Conservation (phyloP, 2,113 vertebrate genomes). For the Amphilophus citrinellus region DNA sequence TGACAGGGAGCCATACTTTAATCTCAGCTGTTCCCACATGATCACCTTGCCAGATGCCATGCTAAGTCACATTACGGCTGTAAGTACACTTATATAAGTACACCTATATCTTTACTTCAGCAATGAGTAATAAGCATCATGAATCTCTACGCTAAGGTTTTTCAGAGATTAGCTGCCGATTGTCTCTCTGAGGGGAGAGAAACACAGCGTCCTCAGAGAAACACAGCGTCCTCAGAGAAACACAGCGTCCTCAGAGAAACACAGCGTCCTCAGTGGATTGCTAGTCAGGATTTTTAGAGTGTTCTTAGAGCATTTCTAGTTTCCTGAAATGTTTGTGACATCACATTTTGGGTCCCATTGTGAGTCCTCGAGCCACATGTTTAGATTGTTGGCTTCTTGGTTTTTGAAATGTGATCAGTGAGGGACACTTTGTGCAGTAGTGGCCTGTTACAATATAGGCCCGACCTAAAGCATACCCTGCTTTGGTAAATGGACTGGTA, state of each 20-base stretch:
- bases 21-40: too few relatives aligned
- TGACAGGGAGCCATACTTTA: too few relatives aligned
- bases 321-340: background rate
- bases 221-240: background rate
- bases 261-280: background rate
- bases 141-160: background rate
- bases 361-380: too few relatives aligned
- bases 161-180: background rate
- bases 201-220: accelerated
- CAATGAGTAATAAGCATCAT: accelerated
- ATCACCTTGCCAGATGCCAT: background rate
- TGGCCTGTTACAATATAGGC: background rate
- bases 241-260: background rate
- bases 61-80: background rate
- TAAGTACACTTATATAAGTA: background rate
- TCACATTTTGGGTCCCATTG: too few relatives aligned
- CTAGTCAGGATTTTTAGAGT: background rate
- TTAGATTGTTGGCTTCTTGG: too few relatives aligned
- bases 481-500: background rate
- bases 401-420: too few relatives aligned
- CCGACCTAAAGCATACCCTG: background rate
- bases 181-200: background rate
- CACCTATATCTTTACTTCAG: background rate
- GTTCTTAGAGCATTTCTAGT: too few relatives aligned
- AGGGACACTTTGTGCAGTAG: accelerated